Evolutionary conservation across 64 coral and sea anemone species (phyloP).

Genomic region (Hydrozoanthus tunicans): DNA sequence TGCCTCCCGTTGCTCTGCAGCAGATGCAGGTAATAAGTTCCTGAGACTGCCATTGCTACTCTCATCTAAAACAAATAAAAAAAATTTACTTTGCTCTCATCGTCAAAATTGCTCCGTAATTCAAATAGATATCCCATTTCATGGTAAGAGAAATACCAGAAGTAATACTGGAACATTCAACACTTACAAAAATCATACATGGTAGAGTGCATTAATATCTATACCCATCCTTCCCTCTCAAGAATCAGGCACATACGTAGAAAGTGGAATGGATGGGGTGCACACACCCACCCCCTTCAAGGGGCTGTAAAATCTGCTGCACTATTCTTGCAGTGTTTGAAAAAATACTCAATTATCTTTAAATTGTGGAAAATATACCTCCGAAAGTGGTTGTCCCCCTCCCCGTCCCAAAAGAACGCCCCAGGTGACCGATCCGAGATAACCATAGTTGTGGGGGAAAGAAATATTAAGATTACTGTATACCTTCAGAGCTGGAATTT

Average conservation of each 20-base stretch:
- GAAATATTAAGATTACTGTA: constrained; percentile 39
- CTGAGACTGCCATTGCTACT: constrained; percentile 25
- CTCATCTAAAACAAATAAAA: constrained; percentile 53
- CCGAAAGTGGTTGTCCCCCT: constrained; percentile 19
- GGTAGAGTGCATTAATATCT: constrained; percentile 22
- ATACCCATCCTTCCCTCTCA: constrained; percentile 29
- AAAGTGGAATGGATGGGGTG: constrained; percentile 9
- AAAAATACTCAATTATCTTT: constrained; percentile 8
- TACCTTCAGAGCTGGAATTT: constrained; percentile 44
- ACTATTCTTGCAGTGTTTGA: constrained; percentile 23
- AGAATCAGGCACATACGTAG: constrained; percentile 23
- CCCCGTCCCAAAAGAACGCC: constrained; percentile 16
- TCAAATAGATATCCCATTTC: constrained; percentile 36
- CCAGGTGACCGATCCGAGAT: constrained; percentile 21
- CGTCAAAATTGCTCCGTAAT: constrained; percentile 39
- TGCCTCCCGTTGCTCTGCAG: constrained; percentile 6
- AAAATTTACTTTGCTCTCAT: constrained; percentile 10
- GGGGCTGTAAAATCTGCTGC: constrained; percentile 14
- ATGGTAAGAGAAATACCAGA: constrained; percentile 25
- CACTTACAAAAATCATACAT: constrained; percentile 35
- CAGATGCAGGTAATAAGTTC: constrained; percentile 26
- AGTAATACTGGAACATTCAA: constrained; percentile 40
- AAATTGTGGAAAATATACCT: constrained; percentile 21
- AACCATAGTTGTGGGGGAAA: constrained; percentile 4
- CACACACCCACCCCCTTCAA: constrained; percentile 9